Evolutionary conservation across 2,888 invertebrate genomes (phyloP).

Genomic region (Papilio elwesi): DNA sequence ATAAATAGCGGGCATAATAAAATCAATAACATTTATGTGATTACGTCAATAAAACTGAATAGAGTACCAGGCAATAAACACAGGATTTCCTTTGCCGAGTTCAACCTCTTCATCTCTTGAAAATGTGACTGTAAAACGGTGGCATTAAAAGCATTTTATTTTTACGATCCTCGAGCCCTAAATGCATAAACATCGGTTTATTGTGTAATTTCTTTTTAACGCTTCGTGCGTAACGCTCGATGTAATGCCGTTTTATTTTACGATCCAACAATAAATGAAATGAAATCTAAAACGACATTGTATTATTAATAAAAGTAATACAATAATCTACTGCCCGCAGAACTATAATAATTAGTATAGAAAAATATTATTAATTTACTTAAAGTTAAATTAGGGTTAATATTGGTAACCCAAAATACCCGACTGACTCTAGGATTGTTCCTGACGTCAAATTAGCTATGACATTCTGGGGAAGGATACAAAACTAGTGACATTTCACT

Average conservation of each 20-base stretch:
- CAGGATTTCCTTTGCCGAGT: conserved; percentile 23
- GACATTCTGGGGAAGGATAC: too few relatives aligned
- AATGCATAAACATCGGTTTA: conserved; percentile 72
- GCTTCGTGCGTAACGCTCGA: conserved; percentile 32
- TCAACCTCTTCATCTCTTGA: conserved; percentile 35
- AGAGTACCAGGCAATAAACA: conserved; percentile 7
- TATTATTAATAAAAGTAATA: neutral
- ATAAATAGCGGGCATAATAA: neutral
- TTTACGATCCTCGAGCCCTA: conserved; percentile 68
- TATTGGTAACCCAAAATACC: too few relatives aligned
- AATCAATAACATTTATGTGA: conserved; percentile 3
- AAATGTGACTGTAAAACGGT: conserved; percentile 60
- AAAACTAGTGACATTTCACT: too few relatives aligned
- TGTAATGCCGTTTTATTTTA: conserved; percentile 33
- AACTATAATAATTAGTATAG: too few relatives aligned
- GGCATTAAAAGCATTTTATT: conserved; percentile 76
- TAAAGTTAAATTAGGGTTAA: too few relatives aligned
- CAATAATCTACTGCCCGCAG: neutral
- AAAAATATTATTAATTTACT: too few relatives aligned
- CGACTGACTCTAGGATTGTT: too few relatives aligned
- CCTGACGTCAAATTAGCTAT: too few relatives aligned
- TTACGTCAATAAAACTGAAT: conserved; percentile 6
- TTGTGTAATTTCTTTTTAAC: conserved; percentile 67
- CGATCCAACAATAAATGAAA: conserved; percentile 32
- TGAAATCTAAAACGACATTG: conserved; percentile 12